These are phyloP conservation scores for Anolis carolinensis DNA, from an alignment of 2,113 vertebrate species.

Conservation along the genomic window DNA sequence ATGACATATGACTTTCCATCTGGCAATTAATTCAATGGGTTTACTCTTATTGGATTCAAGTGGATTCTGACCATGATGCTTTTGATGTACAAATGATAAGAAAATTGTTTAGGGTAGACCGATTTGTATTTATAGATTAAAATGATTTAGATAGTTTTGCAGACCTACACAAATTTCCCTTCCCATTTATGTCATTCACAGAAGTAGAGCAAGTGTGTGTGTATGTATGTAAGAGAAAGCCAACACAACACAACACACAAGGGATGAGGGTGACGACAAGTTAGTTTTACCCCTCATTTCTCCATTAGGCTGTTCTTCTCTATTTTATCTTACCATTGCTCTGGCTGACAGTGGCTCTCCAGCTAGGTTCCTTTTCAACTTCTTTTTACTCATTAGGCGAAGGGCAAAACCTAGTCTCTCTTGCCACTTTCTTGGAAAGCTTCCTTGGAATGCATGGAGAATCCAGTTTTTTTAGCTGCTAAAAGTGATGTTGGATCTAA, in stretches of 20 bases:
- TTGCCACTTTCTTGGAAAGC: background rate
- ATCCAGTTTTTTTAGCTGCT: background rate
- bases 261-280: too few relatives aligned
- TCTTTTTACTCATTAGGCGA: background rate
- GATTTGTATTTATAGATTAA: background rate
- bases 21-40: too few relatives aligned
- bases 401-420: background rate
- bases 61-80: background rate
- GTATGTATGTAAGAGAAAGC: background rate
- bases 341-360: background rate
- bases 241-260: background rate
- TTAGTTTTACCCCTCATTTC: background rate
- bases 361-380: background rate
- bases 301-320: background rate
- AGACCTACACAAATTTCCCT: background rate
- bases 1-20: background rate
- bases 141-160: background rate
- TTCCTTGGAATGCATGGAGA: background rate
- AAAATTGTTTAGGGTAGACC: background rate
- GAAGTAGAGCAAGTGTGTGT: background rate
- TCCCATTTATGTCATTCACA: background rate
- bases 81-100: too few relatives aligned
- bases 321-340: too few relatives aligned
- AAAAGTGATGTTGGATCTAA: background rate
- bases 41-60: background rate